Conservation (phyloP, 2,797 vertebrate species). For the Mustela erminea region DNA sequence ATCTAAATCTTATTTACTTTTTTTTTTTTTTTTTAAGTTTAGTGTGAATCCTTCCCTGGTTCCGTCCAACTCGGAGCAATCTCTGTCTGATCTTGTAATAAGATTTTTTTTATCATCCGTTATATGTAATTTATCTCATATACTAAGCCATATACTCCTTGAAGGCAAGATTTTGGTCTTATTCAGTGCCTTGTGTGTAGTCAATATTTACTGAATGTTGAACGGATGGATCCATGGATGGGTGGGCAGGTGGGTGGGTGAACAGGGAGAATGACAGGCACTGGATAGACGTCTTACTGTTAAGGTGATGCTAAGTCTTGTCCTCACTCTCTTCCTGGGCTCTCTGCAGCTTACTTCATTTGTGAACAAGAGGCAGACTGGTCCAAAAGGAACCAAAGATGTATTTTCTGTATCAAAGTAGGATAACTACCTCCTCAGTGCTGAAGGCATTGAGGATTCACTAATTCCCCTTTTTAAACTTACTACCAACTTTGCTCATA, state of each 20-base stretch:
- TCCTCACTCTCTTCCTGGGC: not conserved
- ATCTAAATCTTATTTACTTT: not conserved
- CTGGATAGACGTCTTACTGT: not conserved
- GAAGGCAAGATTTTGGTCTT: not conserved
- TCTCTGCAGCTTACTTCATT: conserved; percentile 39
- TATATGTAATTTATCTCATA: not conserved
- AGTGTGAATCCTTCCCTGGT: not conserved
- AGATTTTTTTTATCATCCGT: not conserved
- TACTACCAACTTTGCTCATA: conserved; percentile 10
- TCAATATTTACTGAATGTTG: not conserved
- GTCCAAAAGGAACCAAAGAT: conserved; percentile 50
- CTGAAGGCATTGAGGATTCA: not conserved
- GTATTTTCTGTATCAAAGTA: conserved; percentile 58
- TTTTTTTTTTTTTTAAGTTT: not conserved
- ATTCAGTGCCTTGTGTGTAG: not conserved
- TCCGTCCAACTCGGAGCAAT: not conserved
- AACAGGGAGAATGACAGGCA: not conserved
- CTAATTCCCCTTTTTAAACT: conserved; percentile 22
- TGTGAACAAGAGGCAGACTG: conserved; percentile 9
- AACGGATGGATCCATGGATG: not conserved
- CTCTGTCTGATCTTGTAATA: not conserved
- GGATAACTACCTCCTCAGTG: conserved; percentile 34
- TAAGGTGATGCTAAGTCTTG: not conserved
- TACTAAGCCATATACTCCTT: not conserved
- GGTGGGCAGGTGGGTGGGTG: not conserved